Evolutionary conservation across 2,113 vertebrate genomes (phyloP).

Genomic region (Hoplias malabaricus): DNA sequence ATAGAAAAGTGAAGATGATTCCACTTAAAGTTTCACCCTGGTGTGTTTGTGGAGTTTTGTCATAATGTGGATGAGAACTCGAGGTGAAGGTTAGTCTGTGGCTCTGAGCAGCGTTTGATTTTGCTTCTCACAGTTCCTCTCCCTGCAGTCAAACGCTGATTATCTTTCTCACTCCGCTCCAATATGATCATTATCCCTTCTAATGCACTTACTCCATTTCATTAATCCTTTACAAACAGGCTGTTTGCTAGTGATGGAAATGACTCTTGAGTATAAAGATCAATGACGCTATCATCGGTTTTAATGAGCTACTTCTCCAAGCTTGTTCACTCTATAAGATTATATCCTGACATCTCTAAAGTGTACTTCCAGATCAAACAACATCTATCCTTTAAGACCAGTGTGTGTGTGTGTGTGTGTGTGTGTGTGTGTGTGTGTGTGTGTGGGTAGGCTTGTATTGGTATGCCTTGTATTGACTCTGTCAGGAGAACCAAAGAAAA

Average conservation of each 20-base stretch:
- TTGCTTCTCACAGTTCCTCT: background rate
- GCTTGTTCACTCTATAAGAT: conserved; percentile 8
- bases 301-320: conserved; percentile 4
- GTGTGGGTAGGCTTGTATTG: no score
- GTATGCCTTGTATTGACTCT: no score
- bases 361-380: background rate
- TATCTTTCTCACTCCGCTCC: background rate
- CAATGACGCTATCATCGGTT: background rate
- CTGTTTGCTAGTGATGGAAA: conserved; percentile 26
- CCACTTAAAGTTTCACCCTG: background rate
- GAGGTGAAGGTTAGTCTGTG: background rate
- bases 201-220: conserved; percentile 7
- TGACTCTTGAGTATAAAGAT: conserved; percentile 23
- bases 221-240: conserved; percentile 24
- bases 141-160: conserved; percentile 6
- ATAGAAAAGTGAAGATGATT: no score
- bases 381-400: background rate
- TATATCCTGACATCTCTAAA: background rate
- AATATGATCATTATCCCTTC: background rate
- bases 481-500: no score
- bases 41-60: background rate
- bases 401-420: background rate
- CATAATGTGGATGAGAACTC: background rate
- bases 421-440: background rate
- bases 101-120: background rate